These are phyloP conservation scores for Hippocampus comes DNA, from an alignment of 2,113 vertebrate genomes.

Conservation along the genomic window DNA sequence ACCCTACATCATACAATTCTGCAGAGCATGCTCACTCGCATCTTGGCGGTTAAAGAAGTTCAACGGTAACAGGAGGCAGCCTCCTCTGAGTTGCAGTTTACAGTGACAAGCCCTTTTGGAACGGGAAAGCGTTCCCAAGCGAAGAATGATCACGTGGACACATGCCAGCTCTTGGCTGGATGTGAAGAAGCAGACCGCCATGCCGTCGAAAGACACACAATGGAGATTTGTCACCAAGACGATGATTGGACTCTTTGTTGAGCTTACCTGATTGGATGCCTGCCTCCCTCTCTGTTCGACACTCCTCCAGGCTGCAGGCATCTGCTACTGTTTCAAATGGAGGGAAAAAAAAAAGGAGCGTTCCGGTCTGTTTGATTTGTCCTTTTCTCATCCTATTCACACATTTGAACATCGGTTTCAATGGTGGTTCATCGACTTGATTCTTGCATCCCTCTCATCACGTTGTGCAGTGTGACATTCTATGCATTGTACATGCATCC, in stretches of 20 bases:
- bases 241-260: not conserved
- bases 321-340: not conserved
- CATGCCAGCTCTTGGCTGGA: not conserved
- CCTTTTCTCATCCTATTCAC: not conserved
- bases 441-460: not conserved
- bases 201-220: not conserved
- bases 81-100: slow-evolving; percentile 1
- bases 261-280: slow-evolving; percentile 10
- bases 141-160: no score
- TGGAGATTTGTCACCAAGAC: slow-evolving; percentile 8
- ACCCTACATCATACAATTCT: slow-evolving; percentile 82
- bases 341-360: slow-evolving; percentile 5
- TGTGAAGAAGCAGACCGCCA: not conserved
- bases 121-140: not conserved
- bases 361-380: not conserved
- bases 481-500: not conserved
- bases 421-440: not conserved
- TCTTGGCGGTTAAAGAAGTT: slow-evolving; percentile 89
- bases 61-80: slow-evolving; percentile 70
- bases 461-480: not conserved
- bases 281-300: not conserved
- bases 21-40: slow-evolving; percentile 93
- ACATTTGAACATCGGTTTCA: no score
- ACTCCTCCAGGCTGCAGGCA: slow-evolving; percentile 20
- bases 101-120: slow-evolving; percentile 21